phyloP scores from a whole-genome alignment of 1,140 invertebrate species.

The Stenopsyche tienmushanensis region DNA sequence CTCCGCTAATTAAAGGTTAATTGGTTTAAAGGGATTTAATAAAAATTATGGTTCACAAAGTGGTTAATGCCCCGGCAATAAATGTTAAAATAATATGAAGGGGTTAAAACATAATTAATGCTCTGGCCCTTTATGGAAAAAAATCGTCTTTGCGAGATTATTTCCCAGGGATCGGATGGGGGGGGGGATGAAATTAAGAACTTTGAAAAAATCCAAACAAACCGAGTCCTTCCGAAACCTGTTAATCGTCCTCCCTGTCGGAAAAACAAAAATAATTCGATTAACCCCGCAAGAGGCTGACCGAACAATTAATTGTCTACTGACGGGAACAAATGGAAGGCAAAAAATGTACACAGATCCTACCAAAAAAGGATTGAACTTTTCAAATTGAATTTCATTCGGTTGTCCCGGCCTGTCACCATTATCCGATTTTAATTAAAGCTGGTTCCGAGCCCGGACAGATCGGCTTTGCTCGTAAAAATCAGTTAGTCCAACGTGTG shows the following conservation, averaged over 20 bases:
- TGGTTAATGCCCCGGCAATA: too few relatives aligned
- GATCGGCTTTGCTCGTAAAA: constrained; percentile 12
- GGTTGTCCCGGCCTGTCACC: constrained; percentile 15
- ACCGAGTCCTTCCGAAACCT: too few relatives aligned
- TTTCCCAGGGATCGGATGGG: too few relatives aligned
- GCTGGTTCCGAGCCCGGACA: background rate
- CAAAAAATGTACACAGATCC: background rate
- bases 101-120: too few relatives aligned
- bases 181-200: too few relatives aligned
- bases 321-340: background rate
- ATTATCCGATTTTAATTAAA: constrained; percentile 28
- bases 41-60: too few relatives aligned
- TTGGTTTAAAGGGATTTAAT: too few relatives aligned
- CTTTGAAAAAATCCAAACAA: too few relatives aligned
- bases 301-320: constrained; percentile 17
- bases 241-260: background rate
- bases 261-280: constrained; percentile 4
- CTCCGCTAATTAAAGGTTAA: too few relatives aligned
- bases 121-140: too few relatives aligned
- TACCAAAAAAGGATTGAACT: constrained; percentile 10
- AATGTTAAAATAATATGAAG: too few relatives aligned
- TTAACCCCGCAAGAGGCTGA: background rate
- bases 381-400: constrained; percentile 26
- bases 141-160: too few relatives aligned
- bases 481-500: constrained; percentile 16